Base-by-base conservation (phyloP, 2,113 vertebrate genomes). In the Dipodomys spectabilis region DNA sequence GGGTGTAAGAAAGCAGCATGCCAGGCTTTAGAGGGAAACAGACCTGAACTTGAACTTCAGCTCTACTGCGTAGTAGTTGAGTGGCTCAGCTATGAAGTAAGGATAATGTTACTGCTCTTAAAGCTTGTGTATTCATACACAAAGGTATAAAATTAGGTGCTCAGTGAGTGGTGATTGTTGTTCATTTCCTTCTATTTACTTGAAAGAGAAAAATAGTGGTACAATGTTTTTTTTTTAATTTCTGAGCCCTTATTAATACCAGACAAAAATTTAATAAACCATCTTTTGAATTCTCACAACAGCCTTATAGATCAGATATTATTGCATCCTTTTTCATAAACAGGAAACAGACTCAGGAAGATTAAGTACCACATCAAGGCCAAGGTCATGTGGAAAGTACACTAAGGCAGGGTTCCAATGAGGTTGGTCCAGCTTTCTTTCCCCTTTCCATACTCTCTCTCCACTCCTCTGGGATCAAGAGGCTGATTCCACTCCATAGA, bases 401-500 rank as follows among this genome's bases (percentile, higher is more conserved):
- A 35, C 82, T 57, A 65, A 74, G 68, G 83, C 64, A 74, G 28
- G 12, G 23, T 49, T 79, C 30, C 44, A 86, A 39, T 1, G 20
- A 69, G 30, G 22, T 73, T 30, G 39, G 30, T 28, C 79, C 1
- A 1, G 5, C 12, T 67, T 65, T 28, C 15, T 39, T 1, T 11
- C 16, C 30, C 18, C 18, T 57, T 16, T 44, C 18, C 6, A 57
- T 6, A 18, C 30, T 39, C 86, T 88, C 45, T 79, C 23, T 27
- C 23, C n/a, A 78, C 20, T 68, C n/a, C 39, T 84, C 5, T 23
- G 45, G 35, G 73, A 65, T 30, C 7, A 16, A 49, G 64, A 65
- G 44, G 23, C 82, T 57, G 28, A 93, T 93, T 92, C 44, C 4
- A 72, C 22, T 68, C 78, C 82, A 64, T 64, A 79, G 71, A 94